Conservation (phyloP, 2,888 invertebrate species). For the Eupithecia subumbrata region DNA sequence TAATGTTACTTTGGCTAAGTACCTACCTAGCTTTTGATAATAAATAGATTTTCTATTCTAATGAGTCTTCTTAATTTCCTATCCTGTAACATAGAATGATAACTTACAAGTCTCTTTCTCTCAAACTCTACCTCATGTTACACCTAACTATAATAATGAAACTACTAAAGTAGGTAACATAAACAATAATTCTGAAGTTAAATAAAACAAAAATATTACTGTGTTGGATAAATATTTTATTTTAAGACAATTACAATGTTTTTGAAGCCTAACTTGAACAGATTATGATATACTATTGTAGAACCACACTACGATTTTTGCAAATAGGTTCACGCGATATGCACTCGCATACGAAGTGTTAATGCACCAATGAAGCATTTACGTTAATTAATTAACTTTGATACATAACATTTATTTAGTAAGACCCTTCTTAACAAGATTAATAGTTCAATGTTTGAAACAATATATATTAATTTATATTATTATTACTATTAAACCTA, state of each 20-base stretch:
- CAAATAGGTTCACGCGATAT: slow-evolving; percentile 62
- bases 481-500: slow-evolving; percentile 70
- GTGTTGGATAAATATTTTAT: slow-evolving; percentile 82
- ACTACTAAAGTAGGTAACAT: neutral
- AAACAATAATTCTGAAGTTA: neutral
- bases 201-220: slow-evolving; percentile 47
- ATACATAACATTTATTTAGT: slow-evolving; percentile 68
- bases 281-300: slow-evolving; percentile 69
- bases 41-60: neutral
- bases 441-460: slow-evolving; percentile 59
- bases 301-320: slow-evolving; percentile 72
- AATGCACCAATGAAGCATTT: slow-evolving; percentile 65
- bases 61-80: neutral
- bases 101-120: neutral
- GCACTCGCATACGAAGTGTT: slow-evolving; percentile 64
- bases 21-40: neutral
- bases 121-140: too few species aligned
- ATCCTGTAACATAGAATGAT: neutral
- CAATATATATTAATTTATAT: slow-evolving; percentile 69
- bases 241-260: slow-evolving; percentile 77
- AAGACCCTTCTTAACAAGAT: slow-evolving; percentile 66
- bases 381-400: slow-evolving; percentile 63
- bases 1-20: neutral
- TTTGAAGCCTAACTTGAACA: slow-evolving; percentile 74
- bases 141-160: neutral